Percentiles rank a stretch among this genome's conserved stretches.
phyloP scores from a whole-genome alignment of 2,113 vertebrate genomes.

The Podarcis cretensis region DNA sequence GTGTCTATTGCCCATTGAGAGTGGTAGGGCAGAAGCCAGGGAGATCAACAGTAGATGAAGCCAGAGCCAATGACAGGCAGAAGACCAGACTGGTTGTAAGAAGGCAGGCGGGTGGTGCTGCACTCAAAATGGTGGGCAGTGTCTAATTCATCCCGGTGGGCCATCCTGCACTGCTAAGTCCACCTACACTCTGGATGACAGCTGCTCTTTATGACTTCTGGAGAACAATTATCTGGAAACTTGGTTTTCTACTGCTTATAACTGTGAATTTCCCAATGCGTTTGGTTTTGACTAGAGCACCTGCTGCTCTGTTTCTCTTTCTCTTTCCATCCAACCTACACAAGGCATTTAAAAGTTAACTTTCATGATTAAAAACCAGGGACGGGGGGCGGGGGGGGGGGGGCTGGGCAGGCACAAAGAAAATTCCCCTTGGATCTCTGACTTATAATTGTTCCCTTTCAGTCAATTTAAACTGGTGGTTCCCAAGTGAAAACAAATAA shows the following conservation, averaged over 20 bases:
- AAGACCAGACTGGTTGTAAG: too few relatives aligned
- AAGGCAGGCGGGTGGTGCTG: too few relatives aligned
- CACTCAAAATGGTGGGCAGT: too few relatives aligned
- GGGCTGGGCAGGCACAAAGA: background rate
- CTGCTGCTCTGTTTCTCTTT: background rate
- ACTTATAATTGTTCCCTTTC: background rate
- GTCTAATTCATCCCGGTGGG: too few relatives aligned
- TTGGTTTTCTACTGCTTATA: background rate
- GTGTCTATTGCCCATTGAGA: too few relatives aligned
- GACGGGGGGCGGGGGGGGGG: background rate
- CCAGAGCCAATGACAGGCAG: too few relatives aligned
- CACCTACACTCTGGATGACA: slow-evolving; percentile 12
- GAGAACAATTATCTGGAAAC: slow-evolving; percentile 33
- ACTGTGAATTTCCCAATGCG: background rate
- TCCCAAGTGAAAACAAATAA: slow-evolving; percentile 43
- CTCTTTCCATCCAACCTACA: background rate
- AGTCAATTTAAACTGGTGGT: slow-evolving; percentile 26
- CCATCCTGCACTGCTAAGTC: background rate
- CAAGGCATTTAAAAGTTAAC: background rate
- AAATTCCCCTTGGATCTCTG: background rate
- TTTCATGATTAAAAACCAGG: slow-evolving; percentile 2
- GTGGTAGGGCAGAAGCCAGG: too few relatives aligned
- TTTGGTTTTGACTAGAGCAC: background rate
- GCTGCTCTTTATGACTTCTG: slow-evolving; percentile 1
- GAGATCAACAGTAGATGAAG: too few relatives aligned